Percentiles rank a stretch among this genome's conserved stretches.
Conservation (phyloP, 2,888 invertebrate species). For the Mesochorus sp. region DNA sequence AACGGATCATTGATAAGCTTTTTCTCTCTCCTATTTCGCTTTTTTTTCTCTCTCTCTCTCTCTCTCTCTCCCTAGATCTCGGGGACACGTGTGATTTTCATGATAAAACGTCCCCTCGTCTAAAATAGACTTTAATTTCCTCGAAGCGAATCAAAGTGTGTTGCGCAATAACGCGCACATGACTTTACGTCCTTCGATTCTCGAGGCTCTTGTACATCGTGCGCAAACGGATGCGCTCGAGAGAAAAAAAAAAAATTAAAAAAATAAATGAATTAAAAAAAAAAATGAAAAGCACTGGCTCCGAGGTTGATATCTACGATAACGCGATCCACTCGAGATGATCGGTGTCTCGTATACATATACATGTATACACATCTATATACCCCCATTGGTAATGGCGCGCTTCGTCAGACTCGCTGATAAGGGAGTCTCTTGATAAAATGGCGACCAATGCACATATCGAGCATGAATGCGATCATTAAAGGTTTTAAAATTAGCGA, state of each 20-base stretch:
- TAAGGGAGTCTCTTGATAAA: slow-evolving; percentile 72
- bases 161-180: slow-evolving; percentile 43
- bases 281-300: slow-evolving; percentile 51
- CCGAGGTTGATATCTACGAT: slow-evolving; percentile 52
- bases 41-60: too few relatives aligned
- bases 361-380: slow-evolving; percentile 25
- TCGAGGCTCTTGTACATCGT: slow-evolving; percentile 22
- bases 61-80: too few relatives aligned
- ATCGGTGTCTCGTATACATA: slow-evolving; percentile 21
- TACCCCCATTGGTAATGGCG: slow-evolving; percentile 32
- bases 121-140: slow-evolving; percentile 19
- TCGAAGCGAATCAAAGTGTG: slow-evolving; percentile 22
- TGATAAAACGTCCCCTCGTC: slow-evolving; percentile 39
- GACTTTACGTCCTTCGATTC: slow-evolving; percentile 47
- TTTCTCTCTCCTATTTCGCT: too few relatives aligned
- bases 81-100: slow-evolving; percentile 8
- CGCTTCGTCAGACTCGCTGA: slow-evolving; percentile 63
- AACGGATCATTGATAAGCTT: neutral
- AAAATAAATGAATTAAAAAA: slow-evolving; percentile 18
- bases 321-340: slow-evolving; percentile 59
- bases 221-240: slow-evolving; percentile 1
- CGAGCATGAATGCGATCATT: slow-evolving; percentile 26
- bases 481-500: slow-evolving; percentile 65
- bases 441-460: slow-evolving; percentile 56
- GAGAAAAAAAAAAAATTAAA: slow-evolving; percentile 12